A percentile compares a stretch with the other conserved stretches of the same genome.
Conservation (phyloP, 2,113 vertebrate genomes). For the Xyrauchen texanus region DNA sequence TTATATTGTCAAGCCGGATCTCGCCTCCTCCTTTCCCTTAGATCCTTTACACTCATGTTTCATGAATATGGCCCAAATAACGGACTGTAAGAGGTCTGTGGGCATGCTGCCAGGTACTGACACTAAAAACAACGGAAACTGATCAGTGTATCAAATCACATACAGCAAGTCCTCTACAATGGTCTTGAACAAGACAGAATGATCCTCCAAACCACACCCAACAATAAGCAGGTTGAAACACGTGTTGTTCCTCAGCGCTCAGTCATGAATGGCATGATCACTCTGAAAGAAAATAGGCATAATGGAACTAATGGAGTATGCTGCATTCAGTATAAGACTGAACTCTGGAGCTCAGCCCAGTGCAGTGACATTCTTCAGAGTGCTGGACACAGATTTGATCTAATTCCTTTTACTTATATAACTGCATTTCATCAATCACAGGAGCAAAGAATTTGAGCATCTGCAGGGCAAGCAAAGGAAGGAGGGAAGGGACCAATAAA, state of each 20-base stretch:
- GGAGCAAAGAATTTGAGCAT: constrained; percentile 7
- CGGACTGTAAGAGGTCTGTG: no score
- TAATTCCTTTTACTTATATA: constrained; percentile 23
- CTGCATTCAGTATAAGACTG: neutral
- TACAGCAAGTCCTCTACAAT: no score
- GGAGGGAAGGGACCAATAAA: constrained; percentile 46
- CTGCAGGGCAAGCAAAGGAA: constrained; percentile 56
- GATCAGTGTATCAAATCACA: no score
- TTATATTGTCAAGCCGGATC: no score
- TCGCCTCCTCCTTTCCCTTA: no score
- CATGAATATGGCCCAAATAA: no score
- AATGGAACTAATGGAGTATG: neutral
- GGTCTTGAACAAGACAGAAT: no score
- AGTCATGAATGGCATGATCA: neutral
- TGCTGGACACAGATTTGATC: constrained; percentile 8
- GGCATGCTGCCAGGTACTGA: no score
- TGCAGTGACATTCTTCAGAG: constrained; percentile 10
- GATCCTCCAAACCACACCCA: neutral
- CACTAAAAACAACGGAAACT: no score
- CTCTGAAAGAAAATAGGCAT: neutral
- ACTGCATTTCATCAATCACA: constrained; percentile 10
- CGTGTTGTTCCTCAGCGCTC: neutral
- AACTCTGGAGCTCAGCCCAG: neutral
- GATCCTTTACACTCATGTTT: no score
- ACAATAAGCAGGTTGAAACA: constrained; percentile 19